Percentiles rank a stretch among this genome's conserved stretches.
Conservation (phyloP, 2,113 vertebrate genomes). For the Thymallus thymallus region DNA sequence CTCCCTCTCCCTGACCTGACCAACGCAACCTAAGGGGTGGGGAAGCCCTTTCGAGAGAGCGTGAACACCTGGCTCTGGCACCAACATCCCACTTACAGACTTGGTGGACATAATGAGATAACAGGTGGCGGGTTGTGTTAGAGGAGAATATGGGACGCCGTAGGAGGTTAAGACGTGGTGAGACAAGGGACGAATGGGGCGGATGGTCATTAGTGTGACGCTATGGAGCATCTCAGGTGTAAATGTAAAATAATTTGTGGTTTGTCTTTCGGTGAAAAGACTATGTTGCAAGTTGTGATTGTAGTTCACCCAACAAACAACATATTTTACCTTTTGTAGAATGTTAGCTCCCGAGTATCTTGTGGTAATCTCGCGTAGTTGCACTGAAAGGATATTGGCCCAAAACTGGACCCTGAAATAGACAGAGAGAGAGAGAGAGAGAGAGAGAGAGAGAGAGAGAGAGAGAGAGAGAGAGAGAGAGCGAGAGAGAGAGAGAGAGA, state of each 20-base stretch:
- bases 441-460: not conserved
- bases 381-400: slow-evolving; percentile 79
- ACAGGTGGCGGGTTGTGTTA: not conserved
- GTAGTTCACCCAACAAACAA: too few relatives aligned
- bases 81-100: not conserved
- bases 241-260: not conserved
- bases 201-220: not conserved
- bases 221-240: not conserved
- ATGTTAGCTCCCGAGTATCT: slow-evolving; percentile 89
- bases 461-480: not conserved
- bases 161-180: not conserved
- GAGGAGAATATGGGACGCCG: not conserved
- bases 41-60: not conserved
- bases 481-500: slow-evolving; percentile 3
- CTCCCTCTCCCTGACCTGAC: not conserved
- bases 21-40: not conserved
- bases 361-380: slow-evolving; percentile 74
- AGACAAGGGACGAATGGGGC: not conserved
- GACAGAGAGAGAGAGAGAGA: slow-evolving; percentile 1
- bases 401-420: slow-evolving; percentile 86
- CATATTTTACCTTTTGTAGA: slow-evolving; percentile 86
- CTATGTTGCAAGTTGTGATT: not conserved
- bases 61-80: slow-evolving; percentile 10
- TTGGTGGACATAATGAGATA: not conserved
- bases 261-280: too few relatives aligned